Base-by-base conservation (phyloP, 2,113 vertebrate genomes). In the Amblyornis subalaris region DNA sequence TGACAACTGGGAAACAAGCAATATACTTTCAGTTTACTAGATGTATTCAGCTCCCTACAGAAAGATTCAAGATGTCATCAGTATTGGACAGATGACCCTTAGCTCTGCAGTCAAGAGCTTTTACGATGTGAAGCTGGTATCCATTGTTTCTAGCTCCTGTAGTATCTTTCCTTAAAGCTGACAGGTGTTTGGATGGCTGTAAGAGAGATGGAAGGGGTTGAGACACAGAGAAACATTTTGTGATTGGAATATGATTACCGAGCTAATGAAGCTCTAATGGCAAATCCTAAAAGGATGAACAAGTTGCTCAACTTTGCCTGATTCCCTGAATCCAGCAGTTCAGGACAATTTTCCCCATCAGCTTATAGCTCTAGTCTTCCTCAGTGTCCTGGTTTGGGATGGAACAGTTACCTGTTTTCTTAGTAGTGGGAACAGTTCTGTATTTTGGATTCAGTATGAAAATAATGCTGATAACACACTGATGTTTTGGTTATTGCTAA, bases 221-320 rank as follows among this genome's bases (percentile, higher is more conserved):
- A 82, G 40, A 80, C 20, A 83, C 0, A 64, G 9, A 94, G 42
- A 96, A 84, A 50, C 40, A 83, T 75, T 91, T 92, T 83, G 62
- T 84, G 60, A 51, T 64, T 90, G 45, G 42, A 93, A 66, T 70
- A 62, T 53, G 71, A 80, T 73, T 93, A 77, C 64, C 0, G 2
- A 92, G 64, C 42, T 95, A 94, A 95, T 36, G 61, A 96, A 93
- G 60, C 57, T 87, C 33, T 88, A 91, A 83, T 28, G 33, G 74
- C 38, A 95, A 94, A 85, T 50, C 45, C 57, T 69, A 85, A 89
- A 88, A 88, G 18, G 24, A 85, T 53, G 65, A 19, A 13, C 78
- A 94, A 93, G 48, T 38, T 77, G 76, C 51, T 88, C n/a, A 88
- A 42, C 45, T 67, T 74, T 24, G 26, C 47, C 69, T 57, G 8